Conservation (phyloP, 2,113 vertebrate genomes). For the Falcunculus frontatus region DNA sequence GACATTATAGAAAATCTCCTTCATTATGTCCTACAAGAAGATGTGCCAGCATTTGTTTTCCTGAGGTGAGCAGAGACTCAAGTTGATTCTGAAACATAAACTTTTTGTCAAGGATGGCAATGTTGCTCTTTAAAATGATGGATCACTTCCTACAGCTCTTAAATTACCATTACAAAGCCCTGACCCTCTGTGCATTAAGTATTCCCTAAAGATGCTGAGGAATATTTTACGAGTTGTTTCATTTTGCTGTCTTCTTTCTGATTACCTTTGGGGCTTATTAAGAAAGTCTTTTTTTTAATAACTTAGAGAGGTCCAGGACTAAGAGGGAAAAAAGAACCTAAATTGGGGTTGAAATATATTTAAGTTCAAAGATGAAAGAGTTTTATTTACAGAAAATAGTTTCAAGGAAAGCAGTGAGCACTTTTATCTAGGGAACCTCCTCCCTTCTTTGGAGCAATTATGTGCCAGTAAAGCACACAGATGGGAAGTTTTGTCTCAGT, state of each 20-base stretch:
- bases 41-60: slow-evolving; percentile 55
- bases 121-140: slow-evolving; percentile 76
- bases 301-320: slow-evolving; percentile 44
- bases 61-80: slow-evolving; percentile 52
- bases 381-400: slow-evolving; percentile 65
- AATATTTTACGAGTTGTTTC: slow-evolving; percentile 80
- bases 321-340: slow-evolving; percentile 57
- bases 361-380: slow-evolving; percentile 75
- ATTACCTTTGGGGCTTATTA: slow-evolving; percentile 84
- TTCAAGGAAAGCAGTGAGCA: slow-evolving; percentile 60
- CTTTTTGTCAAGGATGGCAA: slow-evolving; percentile 70
- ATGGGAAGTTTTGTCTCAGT: slow-evolving; percentile 37
- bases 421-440: slow-evolving; percentile 60
- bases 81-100: slow-evolving; percentile 73
- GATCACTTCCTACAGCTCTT: slow-evolving; percentile 78
- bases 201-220: slow-evolving; percentile 72
- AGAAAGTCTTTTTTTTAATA: slow-evolving; percentile 52
- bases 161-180: slow-evolving; percentile 86
- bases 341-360: slow-evolving; percentile 66
- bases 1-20: slow-evolving; percentile 41
- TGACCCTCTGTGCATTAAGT: slow-evolving; percentile 77
- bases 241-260: slow-evolving; percentile 74
- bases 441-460: slow-evolving; percentile 50
- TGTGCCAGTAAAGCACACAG: background rate
- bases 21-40: slow-evolving; percentile 40